phyloP scores from a whole-genome alignment of 2,888 invertebrate species.

The Hyles lineata region DNA sequence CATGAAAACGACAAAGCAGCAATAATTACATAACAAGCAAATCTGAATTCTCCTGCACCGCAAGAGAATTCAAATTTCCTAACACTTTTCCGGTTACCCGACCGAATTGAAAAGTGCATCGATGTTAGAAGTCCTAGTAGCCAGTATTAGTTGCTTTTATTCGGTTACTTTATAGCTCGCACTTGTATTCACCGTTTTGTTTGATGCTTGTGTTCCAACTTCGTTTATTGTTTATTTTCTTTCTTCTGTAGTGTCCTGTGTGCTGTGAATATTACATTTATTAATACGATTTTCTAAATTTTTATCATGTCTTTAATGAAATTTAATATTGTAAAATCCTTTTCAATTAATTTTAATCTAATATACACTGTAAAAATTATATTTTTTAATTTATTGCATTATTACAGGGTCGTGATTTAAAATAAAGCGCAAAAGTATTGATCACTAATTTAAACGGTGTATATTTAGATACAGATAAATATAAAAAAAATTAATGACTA shows the following conservation, averaged over 20 bases:
- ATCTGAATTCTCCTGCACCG: slow-evolving; percentile 48
- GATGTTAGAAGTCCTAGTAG: slow-evolving; percentile 79
- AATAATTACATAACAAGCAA: slow-evolving; percentile 55
- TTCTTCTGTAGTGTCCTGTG: slow-evolving; percentile 75
- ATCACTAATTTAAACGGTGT: not conserved
- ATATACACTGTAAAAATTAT: not conserved
- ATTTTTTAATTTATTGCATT: not conserved
- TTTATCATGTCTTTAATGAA: not conserved
- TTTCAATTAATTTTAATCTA: not conserved
- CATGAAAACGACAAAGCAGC: slow-evolving; percentile 48
- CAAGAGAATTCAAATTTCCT: slow-evolving; percentile 50
- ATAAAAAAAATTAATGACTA: not conserved
- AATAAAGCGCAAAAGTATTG: not conserved
- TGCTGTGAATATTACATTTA: slow-evolving; percentile 39
- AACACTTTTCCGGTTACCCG: slow-evolving; percentile 47
- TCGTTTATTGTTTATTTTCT: slow-evolving; percentile 62
- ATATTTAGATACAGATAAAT: not conserved
- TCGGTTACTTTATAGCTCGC: slow-evolving; percentile 79
- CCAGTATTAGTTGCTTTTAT: slow-evolving; percentile 78
- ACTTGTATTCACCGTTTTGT: slow-evolving; percentile 81
- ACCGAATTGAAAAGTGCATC: slow-evolving; percentile 48
- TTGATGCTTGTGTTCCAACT: slow-evolving; percentile 67
- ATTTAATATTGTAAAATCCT: not conserved
- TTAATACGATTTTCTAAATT: not conserved
- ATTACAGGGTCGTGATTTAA: not conserved